Conservation (phyloP, 2,888 invertebrate species). For the Melieria picta region DNA sequence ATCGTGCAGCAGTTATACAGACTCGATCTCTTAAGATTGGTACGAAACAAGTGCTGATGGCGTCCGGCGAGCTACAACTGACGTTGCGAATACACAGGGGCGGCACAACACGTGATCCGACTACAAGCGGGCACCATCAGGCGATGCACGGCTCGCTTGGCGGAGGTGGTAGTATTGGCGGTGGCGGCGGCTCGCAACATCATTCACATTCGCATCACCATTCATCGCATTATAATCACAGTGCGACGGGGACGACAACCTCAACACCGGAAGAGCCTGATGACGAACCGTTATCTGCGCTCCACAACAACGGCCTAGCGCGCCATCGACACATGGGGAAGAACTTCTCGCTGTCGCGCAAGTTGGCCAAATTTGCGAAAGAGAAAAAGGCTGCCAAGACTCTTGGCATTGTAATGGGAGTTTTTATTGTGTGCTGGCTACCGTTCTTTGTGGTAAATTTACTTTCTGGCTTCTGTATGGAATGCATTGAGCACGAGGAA, state of each 20-base stretch:
- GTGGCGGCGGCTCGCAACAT: slow-evolving; percentile 54
- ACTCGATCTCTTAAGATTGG: slow-evolving; percentile 90
- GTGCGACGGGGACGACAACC: slow-evolving; percentile 66
- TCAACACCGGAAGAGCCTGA: slow-evolving; percentile 75
- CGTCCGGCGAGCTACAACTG: slow-evolving; percentile 85
- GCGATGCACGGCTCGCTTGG: slow-evolving; percentile 48
- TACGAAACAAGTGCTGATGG: slow-evolving; percentile 87
- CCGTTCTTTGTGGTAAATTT: slow-evolving; percentile 97
- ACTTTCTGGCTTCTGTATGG: slow-evolving; percentile 87
- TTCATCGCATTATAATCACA: slow-evolving; percentile 60
- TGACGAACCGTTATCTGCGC: slow-evolving; percentile 78
- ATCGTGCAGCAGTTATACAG: slow-evolving; percentile 92
- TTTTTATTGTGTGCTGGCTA: slow-evolving; percentile 96
- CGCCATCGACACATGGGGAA: slow-evolving; percentile 81
- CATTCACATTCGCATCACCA: slow-evolving; percentile 60
- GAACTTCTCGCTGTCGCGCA: slow-evolving; percentile 92
- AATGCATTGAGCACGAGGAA: slow-evolving; percentile 89
- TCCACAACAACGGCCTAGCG: slow-evolving; percentile 81
- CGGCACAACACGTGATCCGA: slow-evolving; percentile 76
- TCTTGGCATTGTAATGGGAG: slow-evolving; percentile 95
- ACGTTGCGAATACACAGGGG: slow-evolving; percentile 94
- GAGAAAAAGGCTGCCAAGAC: slow-evolving; percentile 99
- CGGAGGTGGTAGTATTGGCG: slow-evolving; percentile 40
- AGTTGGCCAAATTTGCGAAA: slow-evolving; percentile 94
- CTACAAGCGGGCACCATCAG: slow-evolving; percentile 50